phyloP scores from a whole-genome alignment of 2,797 vertebrate genomes.

The Phrynocephalus guinanensis region DNA sequence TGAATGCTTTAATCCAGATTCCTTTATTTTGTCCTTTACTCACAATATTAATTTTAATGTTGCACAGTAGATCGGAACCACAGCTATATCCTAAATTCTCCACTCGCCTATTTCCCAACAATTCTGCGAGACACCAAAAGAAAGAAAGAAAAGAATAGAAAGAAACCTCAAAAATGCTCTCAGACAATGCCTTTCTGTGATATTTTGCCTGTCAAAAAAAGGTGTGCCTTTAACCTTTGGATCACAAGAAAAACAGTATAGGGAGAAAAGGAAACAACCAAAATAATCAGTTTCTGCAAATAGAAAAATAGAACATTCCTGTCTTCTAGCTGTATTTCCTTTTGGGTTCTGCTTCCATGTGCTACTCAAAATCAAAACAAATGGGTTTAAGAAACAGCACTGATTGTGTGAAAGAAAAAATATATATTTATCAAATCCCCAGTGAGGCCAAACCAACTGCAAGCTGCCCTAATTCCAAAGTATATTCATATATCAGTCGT shows the following conservation, averaged over 20 bases:
- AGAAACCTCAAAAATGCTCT: not conserved
- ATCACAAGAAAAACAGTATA: not conserved
- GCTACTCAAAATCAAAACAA: slow-evolving; percentile 11
- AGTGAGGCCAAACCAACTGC: not conserved
- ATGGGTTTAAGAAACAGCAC: not conserved
- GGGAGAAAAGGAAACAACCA: not conserved
- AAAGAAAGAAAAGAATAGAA: too few species aligned
- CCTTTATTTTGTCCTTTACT: too few species aligned
- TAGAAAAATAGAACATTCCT: not conserved
- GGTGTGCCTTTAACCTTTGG: not conserved
- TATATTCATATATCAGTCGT: not conserved
- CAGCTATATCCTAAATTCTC: not conserved
- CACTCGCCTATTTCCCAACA: not conserved
- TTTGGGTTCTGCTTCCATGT: not conserved
- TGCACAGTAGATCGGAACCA: not conserved
- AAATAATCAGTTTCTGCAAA: not conserved
- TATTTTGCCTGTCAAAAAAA: not conserved
- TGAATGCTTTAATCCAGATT: too few species aligned
- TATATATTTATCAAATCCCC: slow-evolving; percentile 22
- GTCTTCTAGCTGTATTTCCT: not conserved
- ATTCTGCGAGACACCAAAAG: not conserved
- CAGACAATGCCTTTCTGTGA: not conserved
- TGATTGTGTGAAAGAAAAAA: not conserved
- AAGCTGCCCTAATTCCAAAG: not conserved
- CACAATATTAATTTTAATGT: too few species aligned